Conservation (phyloP, 1,140 invertebrate species). For the Nylanderia fulva region DNA sequence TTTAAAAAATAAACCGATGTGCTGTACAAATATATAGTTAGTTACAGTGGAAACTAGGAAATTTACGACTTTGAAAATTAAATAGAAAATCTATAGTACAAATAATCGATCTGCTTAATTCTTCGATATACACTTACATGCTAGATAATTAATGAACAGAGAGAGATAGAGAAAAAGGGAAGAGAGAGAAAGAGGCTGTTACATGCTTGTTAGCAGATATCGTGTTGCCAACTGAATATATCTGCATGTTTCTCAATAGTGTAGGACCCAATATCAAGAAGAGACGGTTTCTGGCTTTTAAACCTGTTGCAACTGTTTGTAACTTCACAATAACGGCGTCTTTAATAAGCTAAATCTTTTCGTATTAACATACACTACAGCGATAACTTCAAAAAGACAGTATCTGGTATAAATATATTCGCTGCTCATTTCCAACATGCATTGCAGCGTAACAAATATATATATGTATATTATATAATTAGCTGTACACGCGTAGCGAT, state of each 20-base stretch:
- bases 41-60: conserved; percentile 39
- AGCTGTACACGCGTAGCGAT: conserved; percentile 64
- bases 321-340: conserved; percentile 34
- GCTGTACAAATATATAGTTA: conserved; percentile 45
- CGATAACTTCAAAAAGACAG: conserved; percentile 69
- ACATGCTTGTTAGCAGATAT: conserved; percentile 5
- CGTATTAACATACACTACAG: conserved; percentile 49
- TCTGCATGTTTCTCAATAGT: conserved; percentile 4
- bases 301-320: conserved; percentile 5
- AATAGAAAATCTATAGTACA: conserved; percentile 32
- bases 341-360: conserved; percentile 41
- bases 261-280: conserved; percentile 4
- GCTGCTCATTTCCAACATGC: conserved; percentile 29
- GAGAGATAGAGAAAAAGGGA: no score
- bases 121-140: conserved; percentile 54
- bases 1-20: conserved; percentile 25
- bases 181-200: conserved; percentile 12
- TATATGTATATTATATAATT: conserved; percentile 6
- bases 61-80: conserved; percentile 24
- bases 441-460: conserved; percentile 54
- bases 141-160: conserved; percentile 11
- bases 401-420: conserved; percentile 66
- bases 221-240: not conserved
- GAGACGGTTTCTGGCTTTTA: conserved; percentile 21
- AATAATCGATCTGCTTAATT: conserved; percentile 46